Evolutionary conservation across 2,797 vertebrate species (phyloP).

Genomic region (Gastrophryne carolinensis): DNA sequence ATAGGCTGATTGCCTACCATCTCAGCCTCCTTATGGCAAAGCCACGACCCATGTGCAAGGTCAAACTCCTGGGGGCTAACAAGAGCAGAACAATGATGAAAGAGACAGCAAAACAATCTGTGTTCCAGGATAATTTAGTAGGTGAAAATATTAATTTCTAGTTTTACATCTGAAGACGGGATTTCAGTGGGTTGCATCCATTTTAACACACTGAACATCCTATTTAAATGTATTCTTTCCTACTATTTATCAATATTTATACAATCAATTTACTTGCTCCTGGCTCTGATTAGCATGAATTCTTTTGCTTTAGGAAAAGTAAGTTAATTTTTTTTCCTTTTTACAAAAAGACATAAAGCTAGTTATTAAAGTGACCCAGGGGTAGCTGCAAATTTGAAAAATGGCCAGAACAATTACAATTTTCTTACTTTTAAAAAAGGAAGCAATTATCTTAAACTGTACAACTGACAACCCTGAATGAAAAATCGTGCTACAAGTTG

Average conservation of each 20-base stretch:
- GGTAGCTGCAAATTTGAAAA: slow-evolving; percentile 11
- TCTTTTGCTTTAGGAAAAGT: slow-evolving; percentile 3
- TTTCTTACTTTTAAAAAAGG: slow-evolving; percentile 1
- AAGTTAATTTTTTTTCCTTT: neutral
- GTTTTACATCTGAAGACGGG: too few relatives aligned
- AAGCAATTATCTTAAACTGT: slow-evolving; percentile 29
- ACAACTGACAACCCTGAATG: slow-evolving; percentile 7
- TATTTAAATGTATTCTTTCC: neutral
- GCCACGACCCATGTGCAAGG: too few relatives aligned
- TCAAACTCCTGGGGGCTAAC: too few relatives aligned
- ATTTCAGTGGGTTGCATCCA: too few relatives aligned
- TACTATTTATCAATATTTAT: neutral
- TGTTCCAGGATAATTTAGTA: too few relatives aligned
- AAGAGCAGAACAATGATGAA: too few relatives aligned
- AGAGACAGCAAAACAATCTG: too few relatives aligned
- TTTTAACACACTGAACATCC: too few relatives aligned
- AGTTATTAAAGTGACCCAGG: slow-evolving; percentile 17
- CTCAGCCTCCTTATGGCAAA: too few relatives aligned
- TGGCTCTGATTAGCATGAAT: slow-evolving; percentile 9
- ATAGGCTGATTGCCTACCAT: too few relatives aligned
- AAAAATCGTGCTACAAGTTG: neutral
- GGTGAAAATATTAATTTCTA: too few relatives aligned
- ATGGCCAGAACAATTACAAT: slow-evolving; percentile 40
- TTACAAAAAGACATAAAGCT: slow-evolving; percentile 12
- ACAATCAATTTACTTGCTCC: slow-evolving; percentile 9